phyloP scores from a whole-genome alignment of 1,140 invertebrate species.

The Coboldia fuscipes region DNA sequence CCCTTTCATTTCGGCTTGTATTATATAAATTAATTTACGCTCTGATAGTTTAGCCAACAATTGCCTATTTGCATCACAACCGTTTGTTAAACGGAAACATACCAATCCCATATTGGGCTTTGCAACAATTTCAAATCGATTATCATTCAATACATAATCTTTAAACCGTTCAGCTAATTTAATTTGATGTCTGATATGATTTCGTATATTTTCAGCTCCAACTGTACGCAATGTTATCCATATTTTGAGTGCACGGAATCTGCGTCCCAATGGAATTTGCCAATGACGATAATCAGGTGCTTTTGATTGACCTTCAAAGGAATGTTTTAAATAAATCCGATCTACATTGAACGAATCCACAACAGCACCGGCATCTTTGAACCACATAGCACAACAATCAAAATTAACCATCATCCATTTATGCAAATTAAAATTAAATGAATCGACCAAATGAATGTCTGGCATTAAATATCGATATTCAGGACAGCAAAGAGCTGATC shows the following conservation, averaged over 20 bases:
- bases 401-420: slow-evolving; percentile 87
- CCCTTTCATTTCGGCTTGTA: slow-evolving; percentile 44
- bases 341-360: slow-evolving; percentile 81
- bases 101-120: slow-evolving; percentile 60
- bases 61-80: slow-evolving; percentile 54
- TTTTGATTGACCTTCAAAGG: slow-evolving; percentile 38
- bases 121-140: slow-evolving; percentile 55
- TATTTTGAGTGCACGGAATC: slow-evolving; percentile 80
- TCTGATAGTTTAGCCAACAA: slow-evolving; percentile 54
- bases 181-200: slow-evolving; percentile 56
- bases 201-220: slow-evolving; percentile 58
- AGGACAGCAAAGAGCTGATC: slow-evolving; percentile 70
- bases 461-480: slow-evolving; percentile 64
- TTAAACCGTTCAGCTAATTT: slow-evolving; percentile 57
- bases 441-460: slow-evolving; percentile 64
- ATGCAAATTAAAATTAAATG: slow-evolving; percentile 79
- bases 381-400: slow-evolving; percentile 76
- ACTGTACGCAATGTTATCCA: slow-evolving; percentile 82
- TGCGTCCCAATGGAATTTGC: slow-evolving; percentile 78
- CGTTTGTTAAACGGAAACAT: slow-evolving; percentile 67
- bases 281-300: slow-evolving; percentile 84
- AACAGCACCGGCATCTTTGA: slow-evolving; percentile 57
- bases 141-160: slow-evolving; percentile 38
- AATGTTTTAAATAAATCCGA: slow-evolving; percentile 64
- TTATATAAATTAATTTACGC: slow-evolving; percentile 63